phyloP scores from a whole-genome alignment of 2,113 vertebrate species.

The Hippocampus guttulatus region DNA sequence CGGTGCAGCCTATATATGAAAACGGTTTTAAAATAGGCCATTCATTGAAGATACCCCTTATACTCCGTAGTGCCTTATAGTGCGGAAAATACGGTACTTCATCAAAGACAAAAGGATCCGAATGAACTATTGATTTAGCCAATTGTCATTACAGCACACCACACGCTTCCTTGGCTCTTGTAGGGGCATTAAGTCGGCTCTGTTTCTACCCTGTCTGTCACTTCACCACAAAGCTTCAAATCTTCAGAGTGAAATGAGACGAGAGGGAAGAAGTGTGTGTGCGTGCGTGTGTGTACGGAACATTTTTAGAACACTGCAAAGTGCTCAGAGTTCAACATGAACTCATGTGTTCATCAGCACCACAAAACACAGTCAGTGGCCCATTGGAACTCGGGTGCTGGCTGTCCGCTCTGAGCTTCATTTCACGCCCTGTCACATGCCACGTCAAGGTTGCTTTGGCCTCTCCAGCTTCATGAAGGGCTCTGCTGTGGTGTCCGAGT shows the following conservation, averaged over 20 bases:
- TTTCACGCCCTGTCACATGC: neutral
- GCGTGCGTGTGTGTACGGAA: slow-evolving; percentile 26
- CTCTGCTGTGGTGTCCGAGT: slow-evolving; percentile 79
- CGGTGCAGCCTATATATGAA: too few relatives aligned
- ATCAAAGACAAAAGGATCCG: neutral
- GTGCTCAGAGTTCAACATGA: slow-evolving; percentile 49
- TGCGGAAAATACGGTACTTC: neutral
- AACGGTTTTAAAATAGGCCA: too few relatives aligned
- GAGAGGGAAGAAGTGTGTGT: slow-evolving; percentile 33
- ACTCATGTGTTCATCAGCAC: slow-evolving; percentile 49
- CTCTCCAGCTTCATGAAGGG: slow-evolving; percentile 81
- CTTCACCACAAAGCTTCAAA: slow-evolving; percentile 35
- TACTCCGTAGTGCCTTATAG: too few relatives aligned
- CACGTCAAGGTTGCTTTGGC: slow-evolving; percentile 76
- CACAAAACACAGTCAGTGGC: slow-evolving; percentile 41
- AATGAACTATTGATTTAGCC: slow-evolving; percentile 10
- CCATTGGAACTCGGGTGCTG: slow-evolving; percentile 25
- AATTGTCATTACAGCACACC: slow-evolving; percentile 18
- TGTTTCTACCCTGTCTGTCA: slow-evolving; percentile 49
- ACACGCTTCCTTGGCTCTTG: slow-evolving; percentile 18
- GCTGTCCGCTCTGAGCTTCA: slow-evolving; percentile 28
- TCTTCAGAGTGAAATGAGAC: slow-evolving; percentile 21
- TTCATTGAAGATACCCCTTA: too few relatives aligned
- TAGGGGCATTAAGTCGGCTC: slow-evolving; percentile 23
- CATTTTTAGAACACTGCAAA: slow-evolving; percentile 40